Evolutionary conservation across 2,113 vertebrate genomes (phyloP).

Genomic region (Catharus minimus): DNA sequence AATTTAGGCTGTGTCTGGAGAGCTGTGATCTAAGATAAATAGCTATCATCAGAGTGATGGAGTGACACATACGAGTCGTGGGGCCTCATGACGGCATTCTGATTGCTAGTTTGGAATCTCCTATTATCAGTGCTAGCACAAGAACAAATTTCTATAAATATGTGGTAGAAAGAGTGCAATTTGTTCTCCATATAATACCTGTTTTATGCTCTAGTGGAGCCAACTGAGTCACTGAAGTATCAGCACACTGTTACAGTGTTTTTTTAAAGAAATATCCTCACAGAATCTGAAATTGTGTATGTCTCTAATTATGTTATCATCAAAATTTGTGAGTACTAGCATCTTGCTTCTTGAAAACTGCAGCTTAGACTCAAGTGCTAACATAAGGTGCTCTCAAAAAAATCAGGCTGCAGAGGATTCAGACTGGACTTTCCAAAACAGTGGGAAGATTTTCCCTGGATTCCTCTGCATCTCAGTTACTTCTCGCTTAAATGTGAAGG

Average conservation of each 20-base stretch:
- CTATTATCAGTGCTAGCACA: background rate
- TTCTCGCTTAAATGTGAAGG: background rate
- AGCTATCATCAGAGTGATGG: background rate
- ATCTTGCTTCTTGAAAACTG: background rate
- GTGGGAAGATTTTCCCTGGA: background rate
- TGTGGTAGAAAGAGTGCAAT: background rate
- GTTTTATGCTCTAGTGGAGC: background rate
- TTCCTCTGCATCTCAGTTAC: background rate
- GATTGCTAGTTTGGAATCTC: conserved; percentile 4
- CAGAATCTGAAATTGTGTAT: background rate
- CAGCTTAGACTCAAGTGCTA: background rate
- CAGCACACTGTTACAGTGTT: background rate
- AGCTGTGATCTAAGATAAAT: background rate
- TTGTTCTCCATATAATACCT: conserved; percentile 8
- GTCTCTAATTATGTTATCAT: background rate
- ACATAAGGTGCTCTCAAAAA: background rate
- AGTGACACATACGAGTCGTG: background rate
- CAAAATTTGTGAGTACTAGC: background rate
- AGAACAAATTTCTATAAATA: conserved; percentile 8
- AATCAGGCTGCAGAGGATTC: background rate
- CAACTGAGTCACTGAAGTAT: background rate
- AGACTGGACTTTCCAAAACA: background rate
- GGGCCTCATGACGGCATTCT: background rate
- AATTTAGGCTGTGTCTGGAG: background rate
- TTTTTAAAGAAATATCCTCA: background rate